phyloP scores from a whole-genome alignment of 2,113 vertebrate species.

The Amazona guildingii region DNA sequence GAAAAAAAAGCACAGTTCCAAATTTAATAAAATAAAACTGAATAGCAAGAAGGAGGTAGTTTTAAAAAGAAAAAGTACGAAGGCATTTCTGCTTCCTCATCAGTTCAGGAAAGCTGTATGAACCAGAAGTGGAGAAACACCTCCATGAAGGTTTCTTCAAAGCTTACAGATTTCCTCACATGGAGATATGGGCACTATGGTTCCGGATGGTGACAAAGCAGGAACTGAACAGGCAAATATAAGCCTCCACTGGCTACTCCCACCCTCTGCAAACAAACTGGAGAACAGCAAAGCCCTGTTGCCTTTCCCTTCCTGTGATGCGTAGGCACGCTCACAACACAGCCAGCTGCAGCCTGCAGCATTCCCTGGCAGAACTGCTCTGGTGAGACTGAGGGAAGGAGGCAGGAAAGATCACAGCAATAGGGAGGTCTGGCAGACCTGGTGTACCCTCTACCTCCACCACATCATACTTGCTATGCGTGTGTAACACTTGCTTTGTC shows the following conservation, averaged over 20 bases:
- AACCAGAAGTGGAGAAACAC: background rate
- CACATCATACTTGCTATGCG: background rate
- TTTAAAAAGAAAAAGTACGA: background rate
- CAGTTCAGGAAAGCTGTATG: background rate
- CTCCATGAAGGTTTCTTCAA: background rate
- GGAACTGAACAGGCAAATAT: background rate
- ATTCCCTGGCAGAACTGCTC: background rate
- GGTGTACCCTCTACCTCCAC: background rate
- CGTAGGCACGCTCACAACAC: accelerated
- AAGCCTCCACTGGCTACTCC: background rate
- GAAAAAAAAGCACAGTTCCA: background rate
- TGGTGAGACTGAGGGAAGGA: background rate
- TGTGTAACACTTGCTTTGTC: background rate
- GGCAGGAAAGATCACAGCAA: background rate
- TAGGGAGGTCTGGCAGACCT: background rate
- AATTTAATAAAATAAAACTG: background rate
- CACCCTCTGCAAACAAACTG: background rate
- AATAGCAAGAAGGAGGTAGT: background rate
- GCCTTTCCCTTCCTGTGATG: background rate
- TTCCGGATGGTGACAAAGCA: background rate
- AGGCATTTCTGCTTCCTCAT: background rate
- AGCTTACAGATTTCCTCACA: background rate
- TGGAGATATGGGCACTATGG: background rate
- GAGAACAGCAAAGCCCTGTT: background rate
- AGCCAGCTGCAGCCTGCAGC: background rate